Evolutionary conservation across 1,140 invertebrate genomes (phyloP), one percentile per base, ranked within the genome.

Genomic region (Olivierus martensii): DNA sequence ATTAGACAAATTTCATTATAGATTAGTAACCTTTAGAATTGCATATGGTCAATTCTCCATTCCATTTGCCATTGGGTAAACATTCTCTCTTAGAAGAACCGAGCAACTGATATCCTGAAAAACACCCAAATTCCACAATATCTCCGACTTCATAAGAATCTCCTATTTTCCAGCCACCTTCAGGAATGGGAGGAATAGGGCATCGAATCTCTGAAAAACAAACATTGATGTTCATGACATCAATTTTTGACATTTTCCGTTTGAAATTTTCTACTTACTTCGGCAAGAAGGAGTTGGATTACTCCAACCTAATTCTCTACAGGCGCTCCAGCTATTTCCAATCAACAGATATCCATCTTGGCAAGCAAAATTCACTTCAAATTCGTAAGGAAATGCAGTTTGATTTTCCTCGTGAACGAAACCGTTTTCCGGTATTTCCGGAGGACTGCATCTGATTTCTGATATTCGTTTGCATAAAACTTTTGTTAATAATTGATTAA

Each of bases 11-110:
- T n/a, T n/a, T n/a, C n/a, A n/a, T n/a, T n/a, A n/a, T n/a, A n/a
- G n/a, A n/a, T n/a, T n/a, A n/a, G 14, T 37, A 28, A 56, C 54
- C 21, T 56, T 42, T 15, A 17, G 17, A 18, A 22, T 56, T 21
- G 15, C 54, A 56, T 28, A 44, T 52, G 0, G 49, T 50, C 3
- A 56, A 15, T 51, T 52, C 50, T 0, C 37, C 50, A 18, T 28
- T 49, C 54, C 54, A 56, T 14, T 44, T 47, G 15, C 54, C 54
- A 44, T 56, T 51, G 3, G 45, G 49, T 21, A 52, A 39, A 19
- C 54, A 56, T 6, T 48, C 43, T 19, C 54, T 19, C 11, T 56
- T 50, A 11, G 48, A 37, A 17, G 54, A 56, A 28, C 54, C 54
- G 17, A 56, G 28, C 1, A 56, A 39, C 11, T 47, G 15, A 12